Evolutionary conservation across 2,888 invertebrate species (phyloP), one percentile per base, ranked within the genome.

Genomic region (Synanthedon tipuliformis): DNA sequence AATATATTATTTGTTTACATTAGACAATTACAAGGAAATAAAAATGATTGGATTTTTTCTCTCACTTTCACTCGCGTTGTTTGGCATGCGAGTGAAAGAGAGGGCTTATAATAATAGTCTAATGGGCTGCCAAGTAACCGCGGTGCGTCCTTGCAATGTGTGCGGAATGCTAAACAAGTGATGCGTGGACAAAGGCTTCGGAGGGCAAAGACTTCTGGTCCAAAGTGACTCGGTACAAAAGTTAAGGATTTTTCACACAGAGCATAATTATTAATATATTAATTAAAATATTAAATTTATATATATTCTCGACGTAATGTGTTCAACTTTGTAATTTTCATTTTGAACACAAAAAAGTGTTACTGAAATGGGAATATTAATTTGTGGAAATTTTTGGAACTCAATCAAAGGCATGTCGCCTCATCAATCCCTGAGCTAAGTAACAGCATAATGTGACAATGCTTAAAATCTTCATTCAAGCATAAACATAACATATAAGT

Each of bases 181-280:
- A 55, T 18, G 40, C 11, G 41, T 41, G 49, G 18, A 51, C 55
- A 51, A 55, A 51, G 52, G 41, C 51, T 5, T 23, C 48, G 41
- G 10, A 51, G 55, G 55, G 45, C 55, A 55, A 53, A 55, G 55
- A 52, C 55, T 40, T 50, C 51, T 53, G 16, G 12, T 49, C 2
- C 34, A 34, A 34, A 16, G 41, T 51, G 45, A 53, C 50, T 2
- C 51, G 53, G 55, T 45, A 51, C 53, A 51, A 41, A 16, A 34
- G 41, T 53, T 41, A 18, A 13, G 11, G 40, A 45, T 13, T 45
- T 7, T n/a, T n/a, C n/a, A n/a, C n/a, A n/a, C n/a, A n/a, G n/a
- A n/a, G n/a, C n/a, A n/a, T n/a, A n/a, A n/a, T n/a, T n/a, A n/a
- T n/a, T n/a, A n/a, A n/a, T n/a, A n/a, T n/a, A n/a, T 16, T 16